Evolutionary conservation across 2,888 invertebrate genomes (phyloP).

Genomic region (Erebia palarica): DNA sequence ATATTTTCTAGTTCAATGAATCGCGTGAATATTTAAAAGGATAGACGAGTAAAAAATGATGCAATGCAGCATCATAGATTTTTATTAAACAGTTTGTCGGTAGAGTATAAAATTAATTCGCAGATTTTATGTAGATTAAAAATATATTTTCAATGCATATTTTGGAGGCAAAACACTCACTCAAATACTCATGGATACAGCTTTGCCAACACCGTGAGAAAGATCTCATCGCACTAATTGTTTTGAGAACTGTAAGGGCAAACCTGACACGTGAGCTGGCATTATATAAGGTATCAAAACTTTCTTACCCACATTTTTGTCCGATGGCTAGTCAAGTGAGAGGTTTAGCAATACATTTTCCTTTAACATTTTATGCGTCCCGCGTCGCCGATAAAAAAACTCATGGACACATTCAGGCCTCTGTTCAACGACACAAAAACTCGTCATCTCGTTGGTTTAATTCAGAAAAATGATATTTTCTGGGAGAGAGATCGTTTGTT

Average conservation of each 20-base stretch:
- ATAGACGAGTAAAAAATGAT: conserved; percentile 14
- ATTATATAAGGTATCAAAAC: no score
- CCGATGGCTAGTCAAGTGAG: conserved; percentile 24
- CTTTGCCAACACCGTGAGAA: no score
- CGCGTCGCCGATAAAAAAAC: conserved; percentile 40
- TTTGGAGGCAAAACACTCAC: no score
- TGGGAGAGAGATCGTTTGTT: conserved; percentile 19
- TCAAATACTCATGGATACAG: no score
- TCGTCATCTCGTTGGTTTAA: conserved; percentile 25
- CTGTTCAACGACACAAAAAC: conserved; percentile 19
- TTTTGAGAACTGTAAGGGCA: neutral
- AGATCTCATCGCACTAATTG: neutral
- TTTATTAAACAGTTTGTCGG: conserved; percentile 13
- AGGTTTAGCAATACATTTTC: conserved; percentile 41
- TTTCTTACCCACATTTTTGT: neutral
- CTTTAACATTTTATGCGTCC: conserved; percentile 42
- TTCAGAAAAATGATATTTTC: conserved; percentile 23
- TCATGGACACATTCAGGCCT: conserved; percentile 36
- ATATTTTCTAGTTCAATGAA: conserved; percentile 12
- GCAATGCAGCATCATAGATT: conserved; percentile 23
- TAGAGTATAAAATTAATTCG: neutral
- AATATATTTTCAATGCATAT: neutral
- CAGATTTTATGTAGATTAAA: no score
- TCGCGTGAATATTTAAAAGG: conserved; percentile 13
- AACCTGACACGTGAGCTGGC: neutral